Evolutionary conservation across 2,113 vertebrate genomes (phyloP).

Genomic region (Gymnogyps californianus): DNA sequence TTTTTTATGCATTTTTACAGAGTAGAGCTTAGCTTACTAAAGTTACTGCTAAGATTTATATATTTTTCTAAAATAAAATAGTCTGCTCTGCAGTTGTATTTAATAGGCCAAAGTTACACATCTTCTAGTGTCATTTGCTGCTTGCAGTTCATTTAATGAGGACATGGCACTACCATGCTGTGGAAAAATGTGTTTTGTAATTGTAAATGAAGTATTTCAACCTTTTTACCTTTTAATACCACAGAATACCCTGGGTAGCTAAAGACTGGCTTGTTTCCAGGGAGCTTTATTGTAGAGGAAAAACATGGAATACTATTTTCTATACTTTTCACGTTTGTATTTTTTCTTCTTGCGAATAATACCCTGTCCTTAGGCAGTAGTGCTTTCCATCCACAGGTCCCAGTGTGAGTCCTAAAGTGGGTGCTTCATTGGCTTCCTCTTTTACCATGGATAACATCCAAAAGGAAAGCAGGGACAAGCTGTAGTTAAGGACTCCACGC

Average conservation of each 20-base stretch:
- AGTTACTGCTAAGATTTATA: neutral
- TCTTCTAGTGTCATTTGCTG: neutral
- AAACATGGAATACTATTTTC: neutral
- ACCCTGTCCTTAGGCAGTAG: neutral
- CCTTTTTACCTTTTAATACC: conserved; percentile 15
- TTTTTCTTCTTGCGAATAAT: neutral
- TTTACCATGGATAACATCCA: neutral
- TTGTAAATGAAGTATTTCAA: conserved; percentile 36
- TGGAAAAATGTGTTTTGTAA: neutral
- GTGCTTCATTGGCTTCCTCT: neutral
- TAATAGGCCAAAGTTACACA: neutral
- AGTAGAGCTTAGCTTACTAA: neutral
- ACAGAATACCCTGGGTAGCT: neutral
- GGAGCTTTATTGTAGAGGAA: neutral
- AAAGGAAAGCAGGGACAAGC: neutral
- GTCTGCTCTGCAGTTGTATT: neutral
- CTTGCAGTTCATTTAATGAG: conserved; percentile 17
- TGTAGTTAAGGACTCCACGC: neutral
- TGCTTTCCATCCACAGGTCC: neutral
- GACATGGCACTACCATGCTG: neutral
- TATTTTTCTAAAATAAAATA: neutral
- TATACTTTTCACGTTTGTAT: neutral
- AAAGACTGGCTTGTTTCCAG: conserved; percentile 16
- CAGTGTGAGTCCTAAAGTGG: neutral
- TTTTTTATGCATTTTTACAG: neutral